Conservation (phyloP, 2,888 invertebrate species). For the Yponomeuta cagnagella region DNA sequence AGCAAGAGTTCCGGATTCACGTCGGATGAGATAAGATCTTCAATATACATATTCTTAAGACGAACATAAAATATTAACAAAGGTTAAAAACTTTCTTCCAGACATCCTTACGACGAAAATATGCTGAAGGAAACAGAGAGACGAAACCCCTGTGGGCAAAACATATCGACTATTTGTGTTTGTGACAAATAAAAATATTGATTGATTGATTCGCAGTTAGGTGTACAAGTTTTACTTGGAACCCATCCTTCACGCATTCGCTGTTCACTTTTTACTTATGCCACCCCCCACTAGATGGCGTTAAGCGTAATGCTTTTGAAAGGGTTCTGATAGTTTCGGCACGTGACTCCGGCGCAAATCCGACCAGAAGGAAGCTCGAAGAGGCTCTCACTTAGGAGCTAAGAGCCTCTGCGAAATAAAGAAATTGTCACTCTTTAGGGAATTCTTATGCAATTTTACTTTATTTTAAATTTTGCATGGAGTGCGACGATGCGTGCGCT, state of each 20-base stretch:
- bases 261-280: neutral
- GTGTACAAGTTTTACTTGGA: too few relatives aligned
- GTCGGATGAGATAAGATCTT: too few relatives aligned
- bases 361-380: slow-evolving; percentile 11
- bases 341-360: slow-evolving; percentile 46
- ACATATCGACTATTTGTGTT: neutral
- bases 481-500: neutral
- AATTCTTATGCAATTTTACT: neutral
- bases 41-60: too few relatives aligned
- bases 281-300: slow-evolving; percentile 19
- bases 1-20: too few relatives aligned
- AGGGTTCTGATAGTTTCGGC: slow-evolving; percentile 43
- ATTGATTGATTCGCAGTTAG: too few relatives aligned
- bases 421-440: neutral
- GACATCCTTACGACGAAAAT: too few relatives aligned
- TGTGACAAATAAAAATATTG: neutral
- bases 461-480: neutral
- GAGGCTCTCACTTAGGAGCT: neutral
- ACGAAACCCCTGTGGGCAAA: too few relatives aligned
- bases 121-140: too few relatives aligned
- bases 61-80: too few relatives aligned
- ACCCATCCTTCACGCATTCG: neutral
- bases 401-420: neutral
- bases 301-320: slow-evolving; percentile 52
- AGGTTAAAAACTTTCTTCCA: too few relatives aligned